Base-by-base conservation (phyloP, 53 echinoderm and acorn worm species). In the Holothuria leucospilota region DNA sequence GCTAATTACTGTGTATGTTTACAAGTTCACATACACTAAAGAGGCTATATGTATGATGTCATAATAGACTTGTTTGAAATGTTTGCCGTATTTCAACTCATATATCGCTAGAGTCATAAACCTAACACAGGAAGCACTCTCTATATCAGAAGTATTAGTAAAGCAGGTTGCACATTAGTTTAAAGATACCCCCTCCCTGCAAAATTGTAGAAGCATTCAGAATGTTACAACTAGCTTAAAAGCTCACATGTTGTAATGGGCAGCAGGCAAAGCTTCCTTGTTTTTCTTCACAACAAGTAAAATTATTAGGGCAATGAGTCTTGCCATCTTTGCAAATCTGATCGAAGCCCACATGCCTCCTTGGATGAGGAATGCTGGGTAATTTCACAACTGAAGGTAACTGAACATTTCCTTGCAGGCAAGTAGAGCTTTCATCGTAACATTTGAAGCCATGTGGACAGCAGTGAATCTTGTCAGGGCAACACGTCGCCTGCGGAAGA, bases 391-490 rank as follows among this genome's bases (percentile, higher is more conserved):
- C 78, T 59, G 85, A 85, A 24, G 90, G 79, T 52, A 90, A 80
- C 30, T 41, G 29, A 24, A 62, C 29, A 30, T 90, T 84, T 38
- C 70, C 86, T 23, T 78, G 78, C 63, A 63, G 59, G 75, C 96
- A 90, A 0, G 91, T 87, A 14, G 94, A 92, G 6, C 46, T 81
- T 0, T 39, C 56, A 16, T 52, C 74, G n/a, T 94, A 68, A 30
- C 96, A 96, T 12, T 87, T 88, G 66, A 90, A 88, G 30, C 92
- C 96, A 41, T 72, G 69, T 16, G 94, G 94, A 68, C 96, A 96
- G 87, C 96, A 96, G 66, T 96, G 96, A 49, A 90, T 67, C 6
- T 87, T 90, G 66, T 96, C 96, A 14, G 88, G 28, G 62, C 96
- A 96, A 85, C 96, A 96, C 38, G 90, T 88, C 25, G 96, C 96